phyloP scores from a whole-genome alignment of 2,113 vertebrate genomes.

The Asarcornis scutulata region DNA sequence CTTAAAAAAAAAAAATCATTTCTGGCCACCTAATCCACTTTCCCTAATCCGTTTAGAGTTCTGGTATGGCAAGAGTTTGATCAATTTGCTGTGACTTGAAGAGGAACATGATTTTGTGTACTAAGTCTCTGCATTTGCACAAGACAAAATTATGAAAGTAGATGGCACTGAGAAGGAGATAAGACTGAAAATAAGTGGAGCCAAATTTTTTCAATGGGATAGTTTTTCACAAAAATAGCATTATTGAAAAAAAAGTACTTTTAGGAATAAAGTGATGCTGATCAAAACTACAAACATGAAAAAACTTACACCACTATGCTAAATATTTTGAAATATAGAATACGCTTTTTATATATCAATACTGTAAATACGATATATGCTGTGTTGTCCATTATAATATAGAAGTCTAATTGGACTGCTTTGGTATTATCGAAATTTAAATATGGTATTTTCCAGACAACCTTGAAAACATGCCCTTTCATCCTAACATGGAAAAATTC shows the following conservation, averaged over 20 bases:
- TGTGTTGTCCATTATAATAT: neutral
- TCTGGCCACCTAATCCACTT: conserved; percentile 46
- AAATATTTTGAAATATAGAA: neutral
- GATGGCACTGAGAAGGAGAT: neutral
- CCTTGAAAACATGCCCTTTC: neutral
- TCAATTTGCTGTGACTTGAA: neutral
- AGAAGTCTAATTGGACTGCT: neutral
- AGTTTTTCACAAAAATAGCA: neutral
- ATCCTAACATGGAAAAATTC: neutral
- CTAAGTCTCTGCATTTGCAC: neutral
- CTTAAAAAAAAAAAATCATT: neutral
- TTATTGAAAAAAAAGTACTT: neutral
- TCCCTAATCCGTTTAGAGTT: conserved; percentile 7
- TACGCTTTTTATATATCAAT: neutral
- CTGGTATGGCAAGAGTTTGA: neutral
- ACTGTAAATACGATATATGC: neutral
- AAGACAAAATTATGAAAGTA: neutral
- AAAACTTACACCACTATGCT: too few relatives aligned
- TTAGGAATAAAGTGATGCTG: neutral
- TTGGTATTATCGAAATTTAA: neutral
- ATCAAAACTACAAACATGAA: neutral
- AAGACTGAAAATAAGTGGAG: neutral
- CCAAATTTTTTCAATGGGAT: neutral
- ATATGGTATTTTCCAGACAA: neutral
- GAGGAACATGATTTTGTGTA: neutral